These are phyloP conservation scores for Automeris io DNA, from an alignment of 2,888 invertebrate species.

Conservation along the genomic window DNA sequence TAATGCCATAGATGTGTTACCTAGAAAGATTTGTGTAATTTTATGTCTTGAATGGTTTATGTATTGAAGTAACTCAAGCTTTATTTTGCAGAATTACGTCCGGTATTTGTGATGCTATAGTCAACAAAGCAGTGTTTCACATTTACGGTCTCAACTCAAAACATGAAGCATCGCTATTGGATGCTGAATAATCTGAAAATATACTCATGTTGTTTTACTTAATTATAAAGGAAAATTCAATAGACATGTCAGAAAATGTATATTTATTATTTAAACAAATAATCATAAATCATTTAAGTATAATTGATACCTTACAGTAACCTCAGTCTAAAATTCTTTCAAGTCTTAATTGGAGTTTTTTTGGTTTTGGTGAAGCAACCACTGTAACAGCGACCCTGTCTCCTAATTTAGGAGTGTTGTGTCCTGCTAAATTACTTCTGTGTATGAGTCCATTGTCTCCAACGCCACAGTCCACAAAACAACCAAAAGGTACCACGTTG, in stretches of 20 bases:
- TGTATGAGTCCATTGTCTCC: slow-evolving; percentile 84
- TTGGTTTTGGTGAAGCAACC: slow-evolving; percentile 73
- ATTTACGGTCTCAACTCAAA: slow-evolving; percentile 50
- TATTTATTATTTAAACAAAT: slow-evolving; percentile 10
- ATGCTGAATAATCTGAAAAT: slow-evolving; percentile 40
- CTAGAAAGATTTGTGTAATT: no score
- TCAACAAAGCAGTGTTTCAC: slow-evolving; percentile 65
- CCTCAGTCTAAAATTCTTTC: slow-evolving; percentile 54
- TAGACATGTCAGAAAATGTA: neutral
- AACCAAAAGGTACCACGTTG: slow-evolving; percentile 93
- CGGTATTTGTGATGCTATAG: slow-evolving; percentile 68
- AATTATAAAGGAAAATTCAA: neutral
- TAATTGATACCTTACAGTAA: slow-evolving; percentile 7
- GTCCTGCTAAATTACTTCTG: slow-evolving; percentile 74
- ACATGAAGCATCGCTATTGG: slow-evolving; percentile 37
- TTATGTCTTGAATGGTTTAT: no score
- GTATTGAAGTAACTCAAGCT: no score
- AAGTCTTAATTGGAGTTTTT: slow-evolving; percentile 76
- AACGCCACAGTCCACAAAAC: slow-evolving; percentile 92
- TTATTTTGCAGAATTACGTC: slow-evolving; percentile 56
- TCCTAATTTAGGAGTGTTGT: slow-evolving; percentile 77
- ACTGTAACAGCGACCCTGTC: slow-evolving; percentile 83
- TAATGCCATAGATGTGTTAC: no score
- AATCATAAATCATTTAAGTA: slow-evolving; percentile 14
- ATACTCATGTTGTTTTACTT: slow-evolving; percentile 8